Base-by-base conservation (phyloP, 2,113 vertebrate species). In the Pao palembangensis region DNA sequence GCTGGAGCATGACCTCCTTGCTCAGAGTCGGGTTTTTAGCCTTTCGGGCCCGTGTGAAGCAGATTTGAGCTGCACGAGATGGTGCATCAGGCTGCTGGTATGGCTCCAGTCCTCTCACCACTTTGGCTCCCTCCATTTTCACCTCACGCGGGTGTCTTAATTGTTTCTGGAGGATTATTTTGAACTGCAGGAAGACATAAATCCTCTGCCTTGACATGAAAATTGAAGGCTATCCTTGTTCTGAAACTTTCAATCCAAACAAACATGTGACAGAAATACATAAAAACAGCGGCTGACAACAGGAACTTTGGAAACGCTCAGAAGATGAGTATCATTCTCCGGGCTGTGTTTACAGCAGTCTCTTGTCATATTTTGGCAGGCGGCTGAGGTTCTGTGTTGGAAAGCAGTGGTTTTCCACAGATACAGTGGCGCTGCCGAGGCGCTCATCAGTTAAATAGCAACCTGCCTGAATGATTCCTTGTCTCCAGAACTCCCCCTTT, bases 361-460 rank as follows among this genome's bases (percentile, higher is more conserved):
- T 67, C 59, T 64, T 70, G 78, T 81, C 71, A 72, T 80, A 59
- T 78, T 85, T 78, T 78, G 76, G 69, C 80, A 71, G 77, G 65
- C 34, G 61, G 41, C 75, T 38, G 58, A 54, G 65, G 66, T 71
- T 61, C 70, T 67, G 76, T 76, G 75, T 61, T 67, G 79, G 31
- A 80, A 75, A 82, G 76, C 63, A 53, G 68, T 78, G 64, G 54
- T 79, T 80, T 78, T 64, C 49, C 59, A 63, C 71, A 53, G 71
- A 84, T 69, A 67, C 20, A 69, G 79, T 75, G 77, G 84, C 75
- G 71, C 69, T 65, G 58, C 23, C 82, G 73, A 84, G 69, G 62
- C 73, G 57, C 81, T 81, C 82, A 78, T 83, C 81, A 73, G 73
- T 78, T 80, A 64, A 85, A 84, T 75, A 65, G 76, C 81, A 73